Evolutionary conservation across 2,888 invertebrate genomes (phyloP).

Genomic region (Ectobius pallidus): DNA sequence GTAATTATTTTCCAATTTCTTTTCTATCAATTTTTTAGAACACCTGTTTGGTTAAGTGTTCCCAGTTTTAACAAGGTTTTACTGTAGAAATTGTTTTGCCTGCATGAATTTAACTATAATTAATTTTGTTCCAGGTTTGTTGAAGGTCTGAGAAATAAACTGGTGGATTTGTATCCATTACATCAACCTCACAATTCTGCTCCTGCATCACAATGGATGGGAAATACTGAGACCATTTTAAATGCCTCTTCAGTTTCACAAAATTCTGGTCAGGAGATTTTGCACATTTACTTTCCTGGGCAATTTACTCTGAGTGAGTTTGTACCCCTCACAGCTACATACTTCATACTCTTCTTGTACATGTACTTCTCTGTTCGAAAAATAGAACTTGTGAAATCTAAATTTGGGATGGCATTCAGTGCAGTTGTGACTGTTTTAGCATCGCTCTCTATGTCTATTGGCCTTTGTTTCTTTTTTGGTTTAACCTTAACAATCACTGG

Average conservation of each 20-base stretch:
- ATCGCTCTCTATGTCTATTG: constrained; percentile 91
- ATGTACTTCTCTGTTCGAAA: constrained; percentile 96
- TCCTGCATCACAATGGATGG: constrained; percentile 31
- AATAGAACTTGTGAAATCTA: constrained; percentile 91
- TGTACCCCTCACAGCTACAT: constrained; percentile 83
- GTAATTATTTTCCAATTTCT: neutral
- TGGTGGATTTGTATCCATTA: constrained; percentile 73
- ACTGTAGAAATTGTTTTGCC: too few relatives aligned
- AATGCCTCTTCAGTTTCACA: neutral
- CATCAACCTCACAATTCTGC: constrained; percentile 58
- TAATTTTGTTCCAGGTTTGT: constrained; percentile 70
- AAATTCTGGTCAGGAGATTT: constrained; percentile 42
- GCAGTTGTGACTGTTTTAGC: constrained; percentile 78
- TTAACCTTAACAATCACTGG: constrained; percentile 80
- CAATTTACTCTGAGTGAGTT: constrained; percentile 85
- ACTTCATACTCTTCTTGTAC: constrained; percentile 86
- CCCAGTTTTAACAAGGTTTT: too few relatives aligned
- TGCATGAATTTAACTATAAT: too few relatives aligned
- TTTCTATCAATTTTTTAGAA: neutral
- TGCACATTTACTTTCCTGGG: constrained; percentile 88
- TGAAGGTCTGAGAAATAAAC: constrained; percentile 71
- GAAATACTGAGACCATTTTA: neutral
- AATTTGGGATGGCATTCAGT: constrained; percentile 83
- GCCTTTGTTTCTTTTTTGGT: constrained; percentile 86
- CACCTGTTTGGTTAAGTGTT: too few relatives aligned